phyloP scores from a whole-genome alignment of 1,140 invertebrate genomes.

The Aricia agestis region DNA sequence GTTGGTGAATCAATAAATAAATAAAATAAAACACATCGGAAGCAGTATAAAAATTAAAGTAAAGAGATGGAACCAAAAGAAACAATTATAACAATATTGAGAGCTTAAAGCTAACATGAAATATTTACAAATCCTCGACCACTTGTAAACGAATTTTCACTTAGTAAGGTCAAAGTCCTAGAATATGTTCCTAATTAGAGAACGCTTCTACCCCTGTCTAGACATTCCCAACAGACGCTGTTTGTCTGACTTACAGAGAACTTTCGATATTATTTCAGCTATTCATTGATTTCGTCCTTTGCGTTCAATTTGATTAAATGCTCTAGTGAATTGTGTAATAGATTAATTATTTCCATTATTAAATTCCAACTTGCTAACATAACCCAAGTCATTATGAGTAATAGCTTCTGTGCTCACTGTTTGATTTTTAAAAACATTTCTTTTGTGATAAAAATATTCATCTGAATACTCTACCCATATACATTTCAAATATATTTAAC shows the following conservation, averaged over 20 bases:
- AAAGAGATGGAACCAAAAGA: neutral
- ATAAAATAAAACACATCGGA: no score
- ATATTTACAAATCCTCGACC: neutral
- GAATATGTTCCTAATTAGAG: constrained; percentile 11
- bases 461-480: no score
- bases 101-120: no score
- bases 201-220: constrained; percentile 6
- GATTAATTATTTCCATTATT: neutral
- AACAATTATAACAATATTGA: no score
- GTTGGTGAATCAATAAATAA: no score
- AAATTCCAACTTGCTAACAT: neutral
- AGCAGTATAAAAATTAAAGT: no score
- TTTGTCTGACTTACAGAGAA: constrained; percentile 6
- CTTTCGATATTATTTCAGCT: constrained; percentile 3
- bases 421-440: no score
- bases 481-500: neutral
- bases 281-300: neutral
- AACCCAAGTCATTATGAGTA: no score
- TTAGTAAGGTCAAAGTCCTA: neutral
- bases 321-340: no score
- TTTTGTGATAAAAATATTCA: no score
- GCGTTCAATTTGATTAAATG: neutral
- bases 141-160: neutral
- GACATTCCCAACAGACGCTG: constrained; percentile 11
- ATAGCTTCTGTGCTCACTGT: no score